Conservation (phyloP, 2,888 invertebrate genomes). For the Arctia plantaginis region DNA sequence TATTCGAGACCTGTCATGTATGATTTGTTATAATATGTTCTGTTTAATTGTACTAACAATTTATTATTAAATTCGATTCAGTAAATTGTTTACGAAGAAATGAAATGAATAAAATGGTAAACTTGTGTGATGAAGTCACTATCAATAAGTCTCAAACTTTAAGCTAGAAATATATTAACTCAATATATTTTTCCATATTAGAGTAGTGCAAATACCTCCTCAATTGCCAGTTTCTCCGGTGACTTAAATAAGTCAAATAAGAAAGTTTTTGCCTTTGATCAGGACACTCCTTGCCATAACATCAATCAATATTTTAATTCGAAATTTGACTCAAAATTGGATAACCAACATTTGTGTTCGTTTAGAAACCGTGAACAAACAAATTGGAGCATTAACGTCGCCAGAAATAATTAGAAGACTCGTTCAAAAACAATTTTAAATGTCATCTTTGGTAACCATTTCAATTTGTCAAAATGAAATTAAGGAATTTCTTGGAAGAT, state of each 20-base stretch:
- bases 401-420: constrained; percentile 52
- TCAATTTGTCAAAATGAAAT: constrained; percentile 58
- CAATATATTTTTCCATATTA: background rate
- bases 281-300: background rate
- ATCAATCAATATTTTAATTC: background rate
- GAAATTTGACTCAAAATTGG: background rate
- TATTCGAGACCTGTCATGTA: no score
- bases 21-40: no score
- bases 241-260: background rate
- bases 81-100: no score
- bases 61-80: no score
- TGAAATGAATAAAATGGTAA: no score
- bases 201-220: background rate
- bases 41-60: no score
- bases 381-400: constrained; percentile 37
- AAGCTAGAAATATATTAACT: no score
- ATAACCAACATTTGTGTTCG: constrained; percentile 7
- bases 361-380: constrained; percentile 36
- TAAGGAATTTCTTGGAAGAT: constrained; percentile 34
- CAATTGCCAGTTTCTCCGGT: background rate
- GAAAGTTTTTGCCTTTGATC: background rate
- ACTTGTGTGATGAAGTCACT: no score
- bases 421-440: constrained; percentile 56
- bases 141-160: no score
- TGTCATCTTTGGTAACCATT: constrained; percentile 56